A percentile compares a stretch with the other conserved stretches of the same genome.
Conservation (phyloP, 2,888 invertebrate species). For the Lithophane semibrunnea region DNA sequence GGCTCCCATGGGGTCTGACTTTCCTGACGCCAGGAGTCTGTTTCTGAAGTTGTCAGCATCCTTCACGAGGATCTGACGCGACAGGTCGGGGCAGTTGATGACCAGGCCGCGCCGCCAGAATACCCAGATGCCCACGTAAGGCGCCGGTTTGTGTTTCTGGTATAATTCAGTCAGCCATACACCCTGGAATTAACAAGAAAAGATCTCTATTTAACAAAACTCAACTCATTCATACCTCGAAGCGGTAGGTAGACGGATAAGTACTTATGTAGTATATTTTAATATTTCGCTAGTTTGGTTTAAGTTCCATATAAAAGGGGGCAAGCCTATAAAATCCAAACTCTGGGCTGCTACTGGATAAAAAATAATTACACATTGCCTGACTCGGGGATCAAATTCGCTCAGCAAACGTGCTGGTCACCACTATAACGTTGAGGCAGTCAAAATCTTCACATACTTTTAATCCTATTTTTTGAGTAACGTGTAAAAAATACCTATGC, state of each 20-base stretch:
- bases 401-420: too few relatives aligned
- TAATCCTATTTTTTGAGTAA: too few relatives aligned
- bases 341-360: background rate
- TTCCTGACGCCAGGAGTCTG: conserved; percentile 68
- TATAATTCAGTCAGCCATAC: conserved; percentile 72
- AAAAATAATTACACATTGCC: background rate
- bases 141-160: conserved; percentile 55
- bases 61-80: conserved; percentile 72
- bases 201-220: background rate
- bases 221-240: background rate
- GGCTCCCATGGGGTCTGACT: conserved; percentile 72
- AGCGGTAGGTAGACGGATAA: background rate
- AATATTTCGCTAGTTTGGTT: too few relatives aligned
- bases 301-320: background rate
- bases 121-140: conserved; percentile 78
- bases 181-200: conserved; percentile 51
- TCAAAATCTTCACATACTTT: too few relatives aligned
- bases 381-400: background rate
- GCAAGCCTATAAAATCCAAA: background rate
- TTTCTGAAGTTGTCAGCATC: conserved; percentile 74
- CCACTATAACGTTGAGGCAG: background rate
- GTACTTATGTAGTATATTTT: too few relatives aligned
- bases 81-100: conserved; percentile 73
- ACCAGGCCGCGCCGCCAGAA: conserved; percentile 78
- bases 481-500: too few relatives aligned